These are phyloP conservation scores for Oegoconia quadripuncta DNA, from an alignment of 2,888 invertebrate genomes.

Conservation along the genomic window DNA sequence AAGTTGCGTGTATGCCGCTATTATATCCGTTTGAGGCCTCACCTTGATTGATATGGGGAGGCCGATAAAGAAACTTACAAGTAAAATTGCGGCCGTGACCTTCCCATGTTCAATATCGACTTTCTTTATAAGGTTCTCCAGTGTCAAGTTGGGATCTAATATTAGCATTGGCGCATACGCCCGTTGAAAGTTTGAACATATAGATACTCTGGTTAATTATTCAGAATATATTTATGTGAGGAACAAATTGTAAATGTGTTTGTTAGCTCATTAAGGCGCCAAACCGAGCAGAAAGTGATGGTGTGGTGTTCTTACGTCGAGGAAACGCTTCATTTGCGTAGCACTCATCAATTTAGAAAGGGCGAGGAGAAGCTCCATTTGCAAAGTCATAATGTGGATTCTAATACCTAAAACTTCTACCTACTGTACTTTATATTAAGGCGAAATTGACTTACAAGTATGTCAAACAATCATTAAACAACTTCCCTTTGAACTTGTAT, in stretches of 20 bases:
- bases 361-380: neutral
- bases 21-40: slow-evolving; percentile 54
- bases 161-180: slow-evolving; percentile 1
- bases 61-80: slow-evolving; percentile 47
- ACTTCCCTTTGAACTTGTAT: neutral
- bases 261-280: slow-evolving; percentile 1
- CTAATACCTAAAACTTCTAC: neutral
- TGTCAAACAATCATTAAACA: neutral
- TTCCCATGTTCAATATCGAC: slow-evolving; percentile 25
- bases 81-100: slow-evolving; percentile 44
- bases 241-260: neutral
- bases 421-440: neutral
- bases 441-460: neutral
- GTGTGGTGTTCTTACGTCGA: neutral
- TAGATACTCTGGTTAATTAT: slow-evolving; percentile 4
- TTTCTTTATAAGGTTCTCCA: slow-evolving; percentile 18
- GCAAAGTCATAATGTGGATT: neutral
- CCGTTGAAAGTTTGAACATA: neutral
- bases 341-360: neutral
- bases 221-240: neutral
- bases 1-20: slow-evolving; percentile 56
- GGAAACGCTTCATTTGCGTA: slow-evolving; percentile 1
- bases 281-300: slow-evolving; percentile 2
- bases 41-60: slow-evolving; percentile 54
- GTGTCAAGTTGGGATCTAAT: slow-evolving; percentile 23